Conservation (phyloP, 2,888 invertebrate genomes). For the Nephrotoma guestfalica region DNA sequence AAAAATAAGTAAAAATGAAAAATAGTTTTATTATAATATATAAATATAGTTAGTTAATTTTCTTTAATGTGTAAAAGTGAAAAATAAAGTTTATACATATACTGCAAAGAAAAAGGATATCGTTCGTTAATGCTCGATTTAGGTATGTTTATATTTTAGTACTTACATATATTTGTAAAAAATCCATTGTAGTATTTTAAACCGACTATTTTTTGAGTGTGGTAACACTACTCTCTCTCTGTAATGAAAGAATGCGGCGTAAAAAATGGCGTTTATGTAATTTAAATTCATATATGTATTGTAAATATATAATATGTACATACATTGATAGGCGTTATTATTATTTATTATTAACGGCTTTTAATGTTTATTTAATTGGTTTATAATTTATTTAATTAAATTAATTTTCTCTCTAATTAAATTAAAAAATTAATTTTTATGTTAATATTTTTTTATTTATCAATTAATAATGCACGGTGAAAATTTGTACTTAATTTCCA, state of each 20-base stretch:
- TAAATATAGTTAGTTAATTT: background rate
- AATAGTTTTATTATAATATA: background rate
- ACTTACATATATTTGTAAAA: background rate
- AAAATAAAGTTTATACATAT: background rate
- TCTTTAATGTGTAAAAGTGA: background rate
- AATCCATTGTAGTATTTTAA: background rate
- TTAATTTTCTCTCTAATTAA: background rate
- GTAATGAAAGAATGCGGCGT: constrained; percentile 2
- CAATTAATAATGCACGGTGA: too few relatives aligned
- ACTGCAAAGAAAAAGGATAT: background rate
- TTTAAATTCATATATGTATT: background rate
- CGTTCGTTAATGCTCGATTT: background rate
- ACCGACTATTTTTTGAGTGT: background rate
- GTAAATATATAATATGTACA: background rate
- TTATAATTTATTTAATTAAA: background rate
- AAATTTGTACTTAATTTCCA: too few relatives aligned
- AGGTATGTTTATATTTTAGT: background rate
- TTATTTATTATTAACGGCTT: background rate
- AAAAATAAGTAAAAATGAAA: background rate
- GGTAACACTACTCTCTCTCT: background rate
- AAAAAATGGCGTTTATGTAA: background rate
- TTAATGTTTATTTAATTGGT: background rate
- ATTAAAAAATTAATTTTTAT: background rate
- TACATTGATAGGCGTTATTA: background rate
- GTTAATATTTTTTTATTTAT: too few relatives aligned